A percentile compares a stretch with the other conserved stretches of the same genome.
Conservation (phyloP, 1,140 invertebrate genomes). For the Ooceraea biroi region DNA sequence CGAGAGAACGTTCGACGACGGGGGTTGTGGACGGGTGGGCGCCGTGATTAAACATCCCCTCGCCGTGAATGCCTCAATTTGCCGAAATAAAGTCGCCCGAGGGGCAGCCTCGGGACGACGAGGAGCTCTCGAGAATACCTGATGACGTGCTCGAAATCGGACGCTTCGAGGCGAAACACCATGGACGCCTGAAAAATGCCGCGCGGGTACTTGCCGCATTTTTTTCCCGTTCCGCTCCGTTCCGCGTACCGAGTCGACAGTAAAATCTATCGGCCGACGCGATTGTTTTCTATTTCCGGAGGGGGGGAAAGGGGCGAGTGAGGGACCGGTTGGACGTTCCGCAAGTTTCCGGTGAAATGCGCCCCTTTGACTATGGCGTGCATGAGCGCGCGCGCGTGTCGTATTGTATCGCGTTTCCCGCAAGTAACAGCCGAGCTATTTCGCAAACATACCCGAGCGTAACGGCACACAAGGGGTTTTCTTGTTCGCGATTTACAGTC, state of each 20-base stretch:
- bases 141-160: neutral
- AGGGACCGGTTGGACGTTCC: neutral
- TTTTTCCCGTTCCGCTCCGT: neutral
- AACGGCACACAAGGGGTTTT: constrained; percentile 51
- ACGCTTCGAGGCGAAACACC: neutral
- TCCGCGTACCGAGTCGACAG: neutral
- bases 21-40: no score
- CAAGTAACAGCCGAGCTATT: constrained; percentile 54
- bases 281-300: constrained; percentile 29
- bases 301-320: no score
- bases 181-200: neutral
- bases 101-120: neutral
- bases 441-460: constrained; percentile 49
- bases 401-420: constrained; percentile 51
- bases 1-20: neutral
- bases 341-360: constrained; percentile 13
- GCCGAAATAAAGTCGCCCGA: constrained; percentile 46
- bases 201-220: constrained; percentile 1
- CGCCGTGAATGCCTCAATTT: constrained; percentile 46
- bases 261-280: constrained; percentile 28
- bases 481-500: constrained; percentile 52
- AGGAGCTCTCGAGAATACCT: constrained; percentile 37
- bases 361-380: constrained; percentile 22
- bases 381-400: neutral
- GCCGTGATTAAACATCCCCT: constrained; percentile 1